Base-by-base conservation (phyloP, 2,888 invertebrate species). In the Sceliomorpha sp. region DNA sequence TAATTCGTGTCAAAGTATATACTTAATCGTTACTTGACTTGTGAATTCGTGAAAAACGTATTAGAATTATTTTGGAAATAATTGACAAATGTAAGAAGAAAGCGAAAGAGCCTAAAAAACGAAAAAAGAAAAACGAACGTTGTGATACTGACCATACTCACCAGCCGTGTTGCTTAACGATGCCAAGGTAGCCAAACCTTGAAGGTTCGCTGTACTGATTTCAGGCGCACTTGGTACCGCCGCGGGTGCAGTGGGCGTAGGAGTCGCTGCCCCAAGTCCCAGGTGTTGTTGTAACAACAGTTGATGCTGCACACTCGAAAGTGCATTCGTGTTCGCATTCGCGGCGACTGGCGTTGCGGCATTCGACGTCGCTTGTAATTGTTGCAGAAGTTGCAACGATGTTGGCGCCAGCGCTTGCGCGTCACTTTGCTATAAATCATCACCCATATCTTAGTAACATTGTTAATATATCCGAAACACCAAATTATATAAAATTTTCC, bases 131-230 rank as follows among this genome's bases (percentile, higher is more conserved):
- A 51, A 51, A 44, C 8, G 29, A 48, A 51, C 62, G 44, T 47
- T 27, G 63, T 51, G 75, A 76, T 74, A 79, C 82, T 78, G 70
- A 87, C 86, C 87, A 78, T 88, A 87, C 81, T 87, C 88, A 86
- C 84, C 82, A 69, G 86, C 85, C 50, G 83, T 82, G 77, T 89
- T 84, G 77, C 88, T 82, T 75, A 86, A 78, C 73, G 86, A 83
- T 74, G 82, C 87, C 51, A 94, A 90, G 26, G 94, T 92, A 47
- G 94, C 94, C 58, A 94, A 90, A 64, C 90, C 89, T 77, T 91
- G 91, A 42, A 92, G 88, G 80, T 91, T 91, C 15, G 91, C 88
- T 8, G 90, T 89, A 72, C 88, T 90, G 70, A 91, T 89, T 59
- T 91, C 90, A 10, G 89, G 87, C 36, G 89, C 81, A 7, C 84